Evolutionary conservation across 1,140 invertebrate species (phyloP), one percentile per base, ranked within the genome.

Genomic region (Drosophila yakuba): DNA sequence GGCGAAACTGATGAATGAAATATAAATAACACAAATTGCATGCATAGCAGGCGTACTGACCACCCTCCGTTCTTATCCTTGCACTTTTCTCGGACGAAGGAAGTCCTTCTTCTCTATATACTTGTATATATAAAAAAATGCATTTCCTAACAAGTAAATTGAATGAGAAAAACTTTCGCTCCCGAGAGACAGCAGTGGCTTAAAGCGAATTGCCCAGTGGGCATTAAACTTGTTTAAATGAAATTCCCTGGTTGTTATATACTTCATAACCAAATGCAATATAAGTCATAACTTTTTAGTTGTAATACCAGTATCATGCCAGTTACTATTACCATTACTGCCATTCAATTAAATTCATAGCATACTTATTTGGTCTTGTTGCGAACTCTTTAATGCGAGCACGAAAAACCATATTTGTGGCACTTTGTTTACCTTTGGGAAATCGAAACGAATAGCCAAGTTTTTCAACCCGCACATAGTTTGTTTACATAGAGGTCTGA

Each of bases 101-200:
- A 81, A 76, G 64, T 72, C 51, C 63, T 44, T 25, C 32, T 50
- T 48, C 51, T 44, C 56, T 28, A 74, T 74, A 15, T 75, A 51
- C 74, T 66, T 5, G 78, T 75, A 51, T 78, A 69, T 25, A 82
- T 78, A 67, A 63, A 86, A 86, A 82, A 82, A 73, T 76, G 74
- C 78, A 86, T 82, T 79, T 66, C 59, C 56, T 77, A 86, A 88
- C 75, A 63, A 88, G 56, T 69, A 76, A 86, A 86, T 79, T 76
- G 69, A 88, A 83, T 88, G 12, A 63, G 71, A 45, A 61, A 69
- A 71, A 35, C 67, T 50, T 69, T 7, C 36, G 45, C 28, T 4
- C 39, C 25, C 25, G 45, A 12, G 60, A 10, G 56, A 43, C 44
- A 47, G 55, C 54, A 64, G 67, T 72, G 66, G 74, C 69, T 81